Evolutionary conservation across 1,140 invertebrate species (phyloP).

Genomic region (Drosophila tsacasi): DNA sequence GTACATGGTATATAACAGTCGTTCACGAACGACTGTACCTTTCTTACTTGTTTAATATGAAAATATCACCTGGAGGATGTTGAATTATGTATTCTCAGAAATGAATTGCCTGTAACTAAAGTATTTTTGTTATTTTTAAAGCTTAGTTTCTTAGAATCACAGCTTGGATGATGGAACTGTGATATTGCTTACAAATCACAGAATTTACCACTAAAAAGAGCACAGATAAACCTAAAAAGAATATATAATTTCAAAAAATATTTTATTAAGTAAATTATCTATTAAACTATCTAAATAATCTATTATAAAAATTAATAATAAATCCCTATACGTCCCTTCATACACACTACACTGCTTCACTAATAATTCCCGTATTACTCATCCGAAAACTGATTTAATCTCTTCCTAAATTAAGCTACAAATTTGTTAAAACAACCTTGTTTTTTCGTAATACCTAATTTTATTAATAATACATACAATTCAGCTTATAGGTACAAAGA

Average conservation of each 20-base stretch:
- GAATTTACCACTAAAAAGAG: background rate
- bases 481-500: slow-evolving; percentile 38
- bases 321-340: background rate
- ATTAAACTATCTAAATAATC: too few relatives aligned
- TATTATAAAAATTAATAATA: too few relatives aligned
- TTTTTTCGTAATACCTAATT: slow-evolving; percentile 30
- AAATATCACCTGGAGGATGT: background rate
- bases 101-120: background rate
- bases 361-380: background rate
- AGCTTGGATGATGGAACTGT: background rate
- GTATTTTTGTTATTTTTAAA: background rate
- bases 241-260: background rate
- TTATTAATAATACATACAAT: slow-evolving; percentile 53
- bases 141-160: background rate
- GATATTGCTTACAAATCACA: background rate
- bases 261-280: background rate
- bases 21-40: too few relatives aligned
- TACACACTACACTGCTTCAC: background rate
- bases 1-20: too few relatives aligned
- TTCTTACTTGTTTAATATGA: too few relatives aligned
- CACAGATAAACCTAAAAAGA: background rate
- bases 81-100: background rate
- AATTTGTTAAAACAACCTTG: background rate
- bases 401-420: background rate
- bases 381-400: background rate